These are phyloP conservation scores for Seriola dumerili DNA, from an alignment of 2,113 vertebrate species.

Conservation along the genomic window DNA sequence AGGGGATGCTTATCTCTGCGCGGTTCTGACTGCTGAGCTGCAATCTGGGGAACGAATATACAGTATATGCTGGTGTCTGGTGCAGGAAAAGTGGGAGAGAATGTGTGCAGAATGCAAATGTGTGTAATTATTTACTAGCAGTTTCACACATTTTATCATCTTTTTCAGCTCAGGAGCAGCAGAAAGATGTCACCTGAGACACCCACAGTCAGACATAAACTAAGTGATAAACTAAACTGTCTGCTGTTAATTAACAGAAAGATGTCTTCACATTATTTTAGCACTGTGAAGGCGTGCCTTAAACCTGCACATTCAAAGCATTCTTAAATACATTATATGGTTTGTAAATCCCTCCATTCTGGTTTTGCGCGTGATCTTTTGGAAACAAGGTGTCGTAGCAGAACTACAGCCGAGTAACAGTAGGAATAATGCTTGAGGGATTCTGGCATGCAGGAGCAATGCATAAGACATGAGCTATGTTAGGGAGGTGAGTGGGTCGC, in stretches of 20 bases:
- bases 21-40: slow-evolving; percentile 37
- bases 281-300: not conserved
- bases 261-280: not conserved
- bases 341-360: not conserved
- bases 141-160: slow-evolving; percentile 14
- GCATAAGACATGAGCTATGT: slow-evolving; percentile 72
- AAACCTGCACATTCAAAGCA: not conserved
- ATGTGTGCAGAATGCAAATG: slow-evolving; percentile 35
- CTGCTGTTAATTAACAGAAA: slow-evolving; percentile 36
- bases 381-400: not conserved
- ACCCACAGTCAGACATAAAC: not conserved
- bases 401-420: slow-evolving; percentile 6
- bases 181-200: slow-evolving; percentile 13
- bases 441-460: slow-evolving; percentile 57
- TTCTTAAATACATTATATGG: slow-evolving; percentile 3
- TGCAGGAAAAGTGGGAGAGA: slow-evolving; percentile 5
- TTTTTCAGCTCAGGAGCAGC: not conserved
- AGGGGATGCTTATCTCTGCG: slow-evolving; percentile 40
- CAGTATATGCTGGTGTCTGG: not conserved
- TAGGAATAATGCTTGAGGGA: slow-evolving; percentile 39
- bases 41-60: slow-evolving; percentile 27
- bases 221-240: not conserved
- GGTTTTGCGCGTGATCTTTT: not conserved
- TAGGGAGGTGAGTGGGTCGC: slow-evolving; percentile 71
- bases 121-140: slow-evolving; percentile 43